Base-by-base conservation (phyloP, 2,888 invertebrate species). In the Macropis europaea region DNA sequence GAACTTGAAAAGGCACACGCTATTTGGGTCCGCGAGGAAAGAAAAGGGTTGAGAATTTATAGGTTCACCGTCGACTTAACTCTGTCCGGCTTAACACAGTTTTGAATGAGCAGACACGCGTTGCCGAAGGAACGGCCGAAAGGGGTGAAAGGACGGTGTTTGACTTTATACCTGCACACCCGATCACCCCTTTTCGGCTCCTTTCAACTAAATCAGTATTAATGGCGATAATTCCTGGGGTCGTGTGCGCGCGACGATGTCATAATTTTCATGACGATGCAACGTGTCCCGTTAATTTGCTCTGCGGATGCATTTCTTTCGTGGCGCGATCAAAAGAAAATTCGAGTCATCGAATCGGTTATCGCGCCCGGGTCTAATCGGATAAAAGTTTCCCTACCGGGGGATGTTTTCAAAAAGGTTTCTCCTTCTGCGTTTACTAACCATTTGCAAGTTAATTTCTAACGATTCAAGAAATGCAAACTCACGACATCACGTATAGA, bases 141-240 rank as follows among this genome's bases (percentile, higher is more conserved):
- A 43, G 45, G 57, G 63, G 32, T 30, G 60, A 24, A 4, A 34
- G 47, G 30, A 47, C 30, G n/a, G 17, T 54, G 68, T 69, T 79
- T 54, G 52, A 63, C 67, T 67, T 73, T 67, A 74, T 76, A 76
- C 68, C 76, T 73, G 67, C 32, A 9, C 52, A 30, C 15, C 48
- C 57, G 34, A 54, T 59, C 54, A 42, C 34, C 73, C 69, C 42
- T 61, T 76, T 59, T 19, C 13, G 15, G 38, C 36, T 36, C 54
- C 47, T 45, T 62, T 24, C 57, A 48, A 32, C 60, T 68, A 79
- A 79, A 76, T 76, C 76, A 43, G 45, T 61, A 66, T 76, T 76
- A 69, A 62, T 30, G 57, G 36, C 60, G 38, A 69, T 60, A 13
- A 64, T 52, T 60, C 59, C 43, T n/a, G 15, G 36, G 40, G 36